phyloP scores from a whole-genome alignment of 2,888 invertebrate genomes.

The Dolichomitus sp. region DNA sequence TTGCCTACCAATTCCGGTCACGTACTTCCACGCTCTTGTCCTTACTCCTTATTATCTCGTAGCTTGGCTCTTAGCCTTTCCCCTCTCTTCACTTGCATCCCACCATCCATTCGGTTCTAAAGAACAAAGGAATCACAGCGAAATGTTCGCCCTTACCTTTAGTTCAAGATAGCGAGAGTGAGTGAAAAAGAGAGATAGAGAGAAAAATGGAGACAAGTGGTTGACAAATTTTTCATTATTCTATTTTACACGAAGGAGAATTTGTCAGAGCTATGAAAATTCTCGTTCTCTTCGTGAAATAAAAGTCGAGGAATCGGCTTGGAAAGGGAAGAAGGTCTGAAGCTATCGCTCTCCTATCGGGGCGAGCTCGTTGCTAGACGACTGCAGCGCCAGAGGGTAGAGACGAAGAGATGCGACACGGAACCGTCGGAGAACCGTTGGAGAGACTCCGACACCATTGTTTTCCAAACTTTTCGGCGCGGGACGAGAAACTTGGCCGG shows the following conservation, averaged over 20 bases:
- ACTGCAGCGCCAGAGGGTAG: constrained; percentile 49
- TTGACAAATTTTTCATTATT: constrained; percentile 36
- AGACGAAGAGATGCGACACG: constrained; percentile 15
- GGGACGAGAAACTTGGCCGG: constrained; percentile 67
- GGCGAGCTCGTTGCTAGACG: constrained; percentile 69
- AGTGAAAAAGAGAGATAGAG: not conserved
- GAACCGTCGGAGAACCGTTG: constrained; percentile 24
- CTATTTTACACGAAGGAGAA: constrained; percentile 10
- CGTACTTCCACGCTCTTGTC: constrained; percentile 54
- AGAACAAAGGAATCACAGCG: constrained; percentile 47
- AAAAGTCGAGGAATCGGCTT: not conserved
- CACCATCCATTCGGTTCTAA: constrained; percentile 17
- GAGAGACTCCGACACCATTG: constrained; percentile 66
- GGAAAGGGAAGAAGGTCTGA: not conserved
- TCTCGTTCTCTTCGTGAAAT: not conserved
- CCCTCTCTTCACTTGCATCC: constrained; percentile 29
- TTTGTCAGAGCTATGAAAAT: constrained; percentile 1
- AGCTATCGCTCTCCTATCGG: constrained; percentile 44
- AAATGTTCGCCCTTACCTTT: not conserved
- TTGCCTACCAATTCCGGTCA: constrained; percentile 55
- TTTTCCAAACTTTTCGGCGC: constrained; percentile 76
- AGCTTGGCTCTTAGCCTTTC: constrained; percentile 22
- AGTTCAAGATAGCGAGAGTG: not conserved
- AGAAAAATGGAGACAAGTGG: constrained; percentile 56
- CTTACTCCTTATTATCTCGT: constrained; percentile 68